Evolutionary conservation across 2,888 invertebrate species (phyloP).

Genomic region (Dicyrtoma fusca): DNA sequence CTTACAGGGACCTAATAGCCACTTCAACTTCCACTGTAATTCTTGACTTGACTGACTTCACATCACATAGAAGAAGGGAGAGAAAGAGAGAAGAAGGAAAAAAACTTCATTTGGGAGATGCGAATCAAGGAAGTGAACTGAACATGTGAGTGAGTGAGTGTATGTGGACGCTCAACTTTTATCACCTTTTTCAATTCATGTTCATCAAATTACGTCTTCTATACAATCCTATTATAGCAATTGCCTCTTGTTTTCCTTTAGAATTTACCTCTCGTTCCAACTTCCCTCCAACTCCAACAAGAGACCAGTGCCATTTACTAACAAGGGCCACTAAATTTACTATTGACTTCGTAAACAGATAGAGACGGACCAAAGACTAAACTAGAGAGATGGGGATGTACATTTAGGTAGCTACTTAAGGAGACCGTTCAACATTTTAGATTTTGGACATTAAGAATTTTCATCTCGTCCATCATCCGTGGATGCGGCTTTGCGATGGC

Average conservation of each 20-base stretch:
- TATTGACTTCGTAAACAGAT: too few relatives aligned
- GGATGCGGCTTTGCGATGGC: too few relatives aligned
- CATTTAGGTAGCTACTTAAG: too few relatives aligned
- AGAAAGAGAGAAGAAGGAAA: too few relatives aligned
- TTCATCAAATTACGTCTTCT: constrained; percentile 29
- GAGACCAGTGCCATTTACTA: too few relatives aligned
- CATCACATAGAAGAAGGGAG: too few relatives aligned
- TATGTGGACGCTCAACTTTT: constrained; percentile 19
- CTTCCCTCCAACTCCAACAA: not conserved
- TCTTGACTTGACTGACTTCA: constrained; percentile 10
- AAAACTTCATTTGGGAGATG: constrained; percentile 6
- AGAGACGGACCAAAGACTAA: too few relatives aligned
- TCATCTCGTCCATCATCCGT: too few relatives aligned
- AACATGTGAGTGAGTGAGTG: not conserved
- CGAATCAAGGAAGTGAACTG: not conserved
- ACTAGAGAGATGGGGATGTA: too few relatives aligned
- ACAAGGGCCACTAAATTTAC: too few relatives aligned
- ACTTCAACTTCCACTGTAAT: constrained; percentile 15
- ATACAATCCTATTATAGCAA: constrained; percentile 10
- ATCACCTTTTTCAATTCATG: constrained; percentile 31
- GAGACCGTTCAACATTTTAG: too few relatives aligned
- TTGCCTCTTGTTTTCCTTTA: constrained; percentile 1
- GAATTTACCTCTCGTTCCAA: not conserved
- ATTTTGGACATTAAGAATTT: too few relatives aligned
- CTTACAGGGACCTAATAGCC: constrained; percentile 23